Conservation (phyloP, 1,140 invertebrate species). For the Batillaria attramentaria region DNA sequence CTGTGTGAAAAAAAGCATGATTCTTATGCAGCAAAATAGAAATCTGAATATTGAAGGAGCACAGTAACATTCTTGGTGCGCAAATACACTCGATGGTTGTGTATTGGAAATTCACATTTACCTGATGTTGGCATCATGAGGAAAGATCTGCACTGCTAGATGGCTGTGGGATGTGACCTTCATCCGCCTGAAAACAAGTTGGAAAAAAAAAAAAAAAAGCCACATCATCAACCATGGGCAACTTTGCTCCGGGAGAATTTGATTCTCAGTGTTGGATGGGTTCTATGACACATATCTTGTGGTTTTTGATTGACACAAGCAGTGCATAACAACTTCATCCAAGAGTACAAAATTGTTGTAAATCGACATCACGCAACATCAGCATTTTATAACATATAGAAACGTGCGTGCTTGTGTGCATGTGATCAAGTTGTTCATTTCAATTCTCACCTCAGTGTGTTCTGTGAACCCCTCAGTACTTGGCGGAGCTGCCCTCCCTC, state of each 20-base stretch:
- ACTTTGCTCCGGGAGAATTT: too few relatives aligned
- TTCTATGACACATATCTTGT: neutral
- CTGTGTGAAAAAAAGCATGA: neutral
- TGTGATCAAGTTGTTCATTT: neutral
- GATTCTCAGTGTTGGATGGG: too few relatives aligned
- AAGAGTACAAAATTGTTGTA: neutral
- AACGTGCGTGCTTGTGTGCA: neutral
- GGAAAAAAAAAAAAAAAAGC: neutral
- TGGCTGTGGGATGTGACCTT: slow-evolving; percentile 50
- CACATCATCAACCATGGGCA: too few relatives aligned
- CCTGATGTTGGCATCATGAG: slow-evolving; percentile 60
- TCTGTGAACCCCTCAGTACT: slow-evolving; percentile 43
- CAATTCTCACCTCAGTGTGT: slow-evolving; percentile 49
- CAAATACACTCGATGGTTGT: neutral
- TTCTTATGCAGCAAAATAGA: neutral
- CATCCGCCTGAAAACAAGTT: slow-evolving; percentile 48
- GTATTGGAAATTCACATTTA: slow-evolving; percentile 37
- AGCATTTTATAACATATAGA: neutral
- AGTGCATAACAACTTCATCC: neutral
- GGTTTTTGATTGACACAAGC: neutral
- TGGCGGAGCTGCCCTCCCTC: slow-evolving; percentile 50
- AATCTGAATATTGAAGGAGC: neutral
- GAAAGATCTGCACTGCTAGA: slow-evolving; percentile 58
- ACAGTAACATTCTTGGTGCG: neutral
- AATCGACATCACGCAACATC: neutral